phyloP scores from a whole-genome alignment of 1,140 invertebrate genomes.

The Drosophila nasuta region DNA sequence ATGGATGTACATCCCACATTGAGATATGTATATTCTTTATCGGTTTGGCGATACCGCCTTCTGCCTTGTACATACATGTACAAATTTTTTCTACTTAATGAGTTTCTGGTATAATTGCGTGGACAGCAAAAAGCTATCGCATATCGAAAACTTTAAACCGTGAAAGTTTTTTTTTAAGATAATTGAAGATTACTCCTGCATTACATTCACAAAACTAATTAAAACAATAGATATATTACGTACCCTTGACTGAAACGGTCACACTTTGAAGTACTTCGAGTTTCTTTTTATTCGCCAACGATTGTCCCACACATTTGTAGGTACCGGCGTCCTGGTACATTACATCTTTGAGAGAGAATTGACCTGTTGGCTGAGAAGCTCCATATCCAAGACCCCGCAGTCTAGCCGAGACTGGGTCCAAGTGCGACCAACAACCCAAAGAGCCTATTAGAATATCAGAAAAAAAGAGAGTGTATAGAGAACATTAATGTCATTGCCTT shows the following conservation, averaged over 20 bases:
- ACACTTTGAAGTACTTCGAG: constrained; percentile 85
- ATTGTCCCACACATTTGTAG: constrained; percentile 90
- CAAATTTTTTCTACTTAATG: too few relatives aligned
- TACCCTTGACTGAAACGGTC: constrained; percentile 85
- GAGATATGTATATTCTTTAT: too few relatives aligned
- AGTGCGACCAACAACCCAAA: constrained; percentile 86
- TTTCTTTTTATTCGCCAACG: constrained; percentile 86
- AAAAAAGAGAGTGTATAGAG: not conserved
- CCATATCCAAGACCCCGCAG: constrained; percentile 87
- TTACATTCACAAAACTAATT: too few relatives aligned
- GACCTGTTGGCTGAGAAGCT: constrained; percentile 87
- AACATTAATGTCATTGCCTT: constrained; percentile 63
- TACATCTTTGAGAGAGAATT: constrained; percentile 88
- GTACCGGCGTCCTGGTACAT: constrained; percentile 92
- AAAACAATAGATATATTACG: constrained; percentile 35
- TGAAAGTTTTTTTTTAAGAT: too few relatives aligned
- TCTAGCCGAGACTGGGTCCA: constrained; percentile 87
- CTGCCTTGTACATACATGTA: too few relatives aligned
- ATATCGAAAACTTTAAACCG: too few relatives aligned
- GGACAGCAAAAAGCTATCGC: too few relatives aligned
- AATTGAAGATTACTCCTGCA: too few relatives aligned
- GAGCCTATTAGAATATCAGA: constrained; percentile 82
- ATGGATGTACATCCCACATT: too few relatives aligned
- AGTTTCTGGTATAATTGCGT: too few relatives aligned
- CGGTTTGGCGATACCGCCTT: too few relatives aligned